Evolutionary conservation across 1,140 invertebrate genomes (phyloP).

Genomic region (Seison nebaliae): DNA sequence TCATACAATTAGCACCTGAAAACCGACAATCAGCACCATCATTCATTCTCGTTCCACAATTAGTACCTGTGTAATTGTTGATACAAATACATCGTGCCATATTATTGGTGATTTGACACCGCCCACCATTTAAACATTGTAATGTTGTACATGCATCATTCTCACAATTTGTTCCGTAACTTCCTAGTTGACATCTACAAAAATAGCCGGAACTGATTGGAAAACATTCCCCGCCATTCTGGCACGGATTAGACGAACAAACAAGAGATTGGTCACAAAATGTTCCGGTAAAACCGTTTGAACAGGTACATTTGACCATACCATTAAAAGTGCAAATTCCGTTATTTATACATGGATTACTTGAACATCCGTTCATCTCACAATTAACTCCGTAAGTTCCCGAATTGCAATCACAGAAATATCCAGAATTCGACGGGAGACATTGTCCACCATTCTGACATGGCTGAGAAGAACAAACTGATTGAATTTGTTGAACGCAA

Average conservation of each 20-base stretch:
- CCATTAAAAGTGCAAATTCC: constrained; percentile 4
- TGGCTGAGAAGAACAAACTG: constrained; percentile 1
- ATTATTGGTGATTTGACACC: constrained; percentile 40
- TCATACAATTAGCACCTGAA: constrained; percentile 14
- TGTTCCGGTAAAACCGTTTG: constrained; percentile 52
- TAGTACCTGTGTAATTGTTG: constrained; percentile 4
- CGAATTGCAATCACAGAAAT: constrained; percentile 3
- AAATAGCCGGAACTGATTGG: neutral
- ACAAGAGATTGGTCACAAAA: constrained; percentile 55
- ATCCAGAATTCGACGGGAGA: neutral
- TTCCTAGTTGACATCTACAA: constrained; percentile 4
- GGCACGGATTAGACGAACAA: constrained; percentile 16
- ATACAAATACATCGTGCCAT: constrained; percentile 36
- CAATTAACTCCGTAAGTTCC: constrained; percentile 3
- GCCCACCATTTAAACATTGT: constrained; percentile 12
- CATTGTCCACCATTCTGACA: constrained; percentile 8
- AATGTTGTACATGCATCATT: constrained; percentile 1
- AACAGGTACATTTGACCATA: constrained; percentile 42
- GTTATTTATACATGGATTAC: constrained; percentile 9
- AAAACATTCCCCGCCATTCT: constrained; percentile 6
- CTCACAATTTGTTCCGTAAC: constrained; percentile 7
- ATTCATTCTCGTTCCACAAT: constrained; percentile 1
- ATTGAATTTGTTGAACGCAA: constrained; percentile 5
- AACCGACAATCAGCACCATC: constrained; percentile 10
- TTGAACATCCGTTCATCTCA: constrained; percentile 4